A percentile compares a stretch with the other conserved stretches of the same genome.
These are phyloP conservation scores for Drosophila athabasca DNA, from an alignment of 1,140 invertebrate genomes.

Conservation along the genomic window DNA sequence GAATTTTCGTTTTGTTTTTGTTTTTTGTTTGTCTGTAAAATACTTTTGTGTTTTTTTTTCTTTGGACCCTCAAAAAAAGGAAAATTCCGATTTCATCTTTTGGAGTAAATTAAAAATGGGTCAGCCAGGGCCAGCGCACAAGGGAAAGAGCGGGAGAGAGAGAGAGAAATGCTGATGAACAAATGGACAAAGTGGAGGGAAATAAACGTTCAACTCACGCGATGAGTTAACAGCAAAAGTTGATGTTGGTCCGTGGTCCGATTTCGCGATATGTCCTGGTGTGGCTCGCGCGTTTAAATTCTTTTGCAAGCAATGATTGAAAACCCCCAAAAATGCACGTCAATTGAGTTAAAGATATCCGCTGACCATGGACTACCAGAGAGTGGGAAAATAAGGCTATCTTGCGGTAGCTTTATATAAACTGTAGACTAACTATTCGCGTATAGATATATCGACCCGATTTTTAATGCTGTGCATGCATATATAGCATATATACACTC, in stretches of 20 bases:
- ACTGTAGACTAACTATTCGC: neutral
- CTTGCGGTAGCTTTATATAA: neutral
- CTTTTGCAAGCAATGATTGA: slow-evolving; percentile 38
- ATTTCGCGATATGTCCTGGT: slow-evolving; percentile 28
- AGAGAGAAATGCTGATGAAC: slow-evolving; percentile 30
- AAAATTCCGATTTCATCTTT: slow-evolving; percentile 73
- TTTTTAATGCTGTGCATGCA: no score
- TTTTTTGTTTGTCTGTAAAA: slow-evolving; percentile 40
- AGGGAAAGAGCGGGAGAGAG: slow-evolving; percentile 17
- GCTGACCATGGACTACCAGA: neutral
- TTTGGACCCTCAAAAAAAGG: slow-evolving; percentile 45
- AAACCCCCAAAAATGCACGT: slow-evolving; percentile 22
- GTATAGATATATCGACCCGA: no score
- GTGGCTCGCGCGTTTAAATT: slow-evolving; percentile 15
- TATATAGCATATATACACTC: no score
- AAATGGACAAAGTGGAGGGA: slow-evolving; percentile 31
- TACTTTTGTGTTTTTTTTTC: slow-evolving; percentile 44
- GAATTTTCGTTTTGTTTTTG: slow-evolving; percentile 21
- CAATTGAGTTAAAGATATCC: slow-evolving; percentile 21
- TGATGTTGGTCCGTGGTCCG: slow-evolving; percentile 50
- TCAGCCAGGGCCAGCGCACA: slow-evolving; percentile 32
- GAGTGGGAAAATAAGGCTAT: neutral
- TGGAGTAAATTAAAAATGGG: slow-evolving; percentile 73
- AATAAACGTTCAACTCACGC: slow-evolving; percentile 70
- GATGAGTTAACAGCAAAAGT: slow-evolving; percentile 73